Conservation (phyloP, 2,888 invertebrate species). For the Neoitamus cyanurus region DNA sequence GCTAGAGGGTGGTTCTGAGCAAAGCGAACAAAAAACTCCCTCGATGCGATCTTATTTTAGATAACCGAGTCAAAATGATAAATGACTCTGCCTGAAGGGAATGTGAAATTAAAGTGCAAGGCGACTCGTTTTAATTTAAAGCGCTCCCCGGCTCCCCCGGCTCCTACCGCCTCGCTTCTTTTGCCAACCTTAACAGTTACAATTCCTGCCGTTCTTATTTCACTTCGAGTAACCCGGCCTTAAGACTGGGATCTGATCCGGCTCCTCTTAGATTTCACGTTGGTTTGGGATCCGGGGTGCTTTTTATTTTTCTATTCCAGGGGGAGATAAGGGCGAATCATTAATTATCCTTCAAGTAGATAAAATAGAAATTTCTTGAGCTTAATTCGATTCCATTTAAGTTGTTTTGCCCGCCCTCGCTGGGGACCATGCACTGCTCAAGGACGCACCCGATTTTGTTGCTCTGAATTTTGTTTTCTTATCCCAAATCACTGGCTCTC, state of each 20-base stretch:
- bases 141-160: slow-evolving; percentile 44
- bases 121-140: slow-evolving; percentile 53
- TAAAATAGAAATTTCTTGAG: slow-evolving; percentile 53
- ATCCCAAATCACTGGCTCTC: not conserved
- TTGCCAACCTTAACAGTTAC: not conserved
- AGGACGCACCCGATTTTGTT: not conserved
- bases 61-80: slow-evolving; percentile 54
- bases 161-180: not conserved
- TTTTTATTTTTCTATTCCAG: slow-evolving; percentile 36
- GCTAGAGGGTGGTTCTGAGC: slow-evolving; percentile 37
- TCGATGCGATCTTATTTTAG: slow-evolving; percentile 54
- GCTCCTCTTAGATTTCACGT: slow-evolving; percentile 33
- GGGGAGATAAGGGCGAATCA: slow-evolving; percentile 56
- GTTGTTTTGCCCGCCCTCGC: not conserved
- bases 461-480: not conserved
- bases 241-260: slow-evolving; percentile 45
- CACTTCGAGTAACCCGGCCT: slow-evolving; percentile 26
- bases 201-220: slow-evolving; percentile 39
- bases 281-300: not conserved
- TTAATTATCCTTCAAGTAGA: slow-evolving; percentile 56
- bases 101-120: slow-evolving; percentile 54
- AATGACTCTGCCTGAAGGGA: slow-evolving; percentile 54
- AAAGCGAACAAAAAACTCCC: slow-evolving; percentile 47
- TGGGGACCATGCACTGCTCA: not conserved
- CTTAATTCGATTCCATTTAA: slow-evolving; percentile 45